Conservation (phyloP, 2,797 vertebrate genomes). For the Macropus fuliginosus region DNA sequence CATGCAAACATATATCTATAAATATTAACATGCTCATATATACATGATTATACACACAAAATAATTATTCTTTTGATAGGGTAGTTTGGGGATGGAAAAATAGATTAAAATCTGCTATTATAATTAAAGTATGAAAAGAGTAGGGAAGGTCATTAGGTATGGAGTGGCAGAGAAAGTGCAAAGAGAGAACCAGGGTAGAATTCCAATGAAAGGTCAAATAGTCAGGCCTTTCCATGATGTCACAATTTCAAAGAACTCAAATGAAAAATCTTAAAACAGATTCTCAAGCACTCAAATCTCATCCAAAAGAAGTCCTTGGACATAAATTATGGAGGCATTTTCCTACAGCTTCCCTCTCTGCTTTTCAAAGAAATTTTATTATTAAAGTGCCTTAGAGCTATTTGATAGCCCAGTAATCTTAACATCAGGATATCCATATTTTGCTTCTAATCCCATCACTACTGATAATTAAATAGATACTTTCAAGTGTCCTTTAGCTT, state of each 20-base stretch:
- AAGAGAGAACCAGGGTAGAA: not conserved
- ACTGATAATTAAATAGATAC: too few relatives aligned
- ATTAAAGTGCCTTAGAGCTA: too few relatives aligned
- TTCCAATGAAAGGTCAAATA: not conserved
- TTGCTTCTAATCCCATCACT: too few relatives aligned
- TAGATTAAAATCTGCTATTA: not conserved
- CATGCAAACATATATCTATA: too few relatives aligned
- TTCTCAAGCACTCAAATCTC: not conserved
- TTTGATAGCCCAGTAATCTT: too few relatives aligned
- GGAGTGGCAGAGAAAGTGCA: not conserved
- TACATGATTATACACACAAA: not conserved
- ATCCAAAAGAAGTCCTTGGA: not conserved
- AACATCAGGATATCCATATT: too few relatives aligned
- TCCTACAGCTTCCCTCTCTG: too few relatives aligned
- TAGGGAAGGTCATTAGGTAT: not conserved
- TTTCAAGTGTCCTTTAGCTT: too few relatives aligned
- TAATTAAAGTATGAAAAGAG: slow-evolving; percentile 15
- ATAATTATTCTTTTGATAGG: slow-evolving; percentile 10
- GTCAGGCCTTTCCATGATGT: not conserved
- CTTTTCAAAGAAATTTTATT: too few relatives aligned
- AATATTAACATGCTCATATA: too few relatives aligned
- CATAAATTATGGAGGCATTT: too few relatives aligned
- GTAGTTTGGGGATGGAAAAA: not conserved
- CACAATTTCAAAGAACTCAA: not conserved
- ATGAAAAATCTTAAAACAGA: not conserved